Base-by-base conservation (phyloP, 2,888 invertebrate genomes). In the Andrena minutula region DNA sequence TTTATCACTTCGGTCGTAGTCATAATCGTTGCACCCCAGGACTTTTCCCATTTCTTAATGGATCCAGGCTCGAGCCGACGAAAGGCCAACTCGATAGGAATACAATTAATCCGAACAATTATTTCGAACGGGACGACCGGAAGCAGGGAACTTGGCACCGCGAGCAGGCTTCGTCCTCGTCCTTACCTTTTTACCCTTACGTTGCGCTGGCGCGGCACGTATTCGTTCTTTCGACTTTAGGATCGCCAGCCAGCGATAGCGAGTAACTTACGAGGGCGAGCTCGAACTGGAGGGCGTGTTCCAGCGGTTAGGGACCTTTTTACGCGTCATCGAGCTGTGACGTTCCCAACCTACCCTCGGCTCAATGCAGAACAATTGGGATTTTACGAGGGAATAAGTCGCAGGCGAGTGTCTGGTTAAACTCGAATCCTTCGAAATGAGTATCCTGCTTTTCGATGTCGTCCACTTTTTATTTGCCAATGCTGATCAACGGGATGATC, bases 101-200 rank as follows among this genome's bases (percentile, higher is more conserved):
- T 85, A 87, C 88, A 88, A 88, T 90, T 90, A 90, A 86, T 88
- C 81, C 80, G 65, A 90, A 86, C 85, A 88, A 90, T 90, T 90
- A 90, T 77, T 85, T 84, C 78, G 71, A 84, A 79, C 76, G 76
- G 71, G 47, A 76, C 66, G 60, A 26, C 71, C 79, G 81, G 72
- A 74, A 77, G 83, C 72, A 68, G 65, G 58, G 61, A 76, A 71
- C 70, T 82, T 78, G 69, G 69, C 68, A 32, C 61, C 8, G 63
- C 49, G 10, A 32, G 26, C 0, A 16, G 23, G 23, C 60, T 71
- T 53, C 10, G 16, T 26, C 23, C 30, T 16, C 35, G 30, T 58
- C 51, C 35, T 41, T 20, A 23, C 35, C 30, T 58, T 47, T 53
- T 35, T 41, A 23, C 23, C 51, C 35, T 41, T 49, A 47, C 61